Evolutionary conservation across 1,140 invertebrate species (phyloP), one percentile per base, ranked within the genome.

Genomic region (Drosophila orena): DNA sequence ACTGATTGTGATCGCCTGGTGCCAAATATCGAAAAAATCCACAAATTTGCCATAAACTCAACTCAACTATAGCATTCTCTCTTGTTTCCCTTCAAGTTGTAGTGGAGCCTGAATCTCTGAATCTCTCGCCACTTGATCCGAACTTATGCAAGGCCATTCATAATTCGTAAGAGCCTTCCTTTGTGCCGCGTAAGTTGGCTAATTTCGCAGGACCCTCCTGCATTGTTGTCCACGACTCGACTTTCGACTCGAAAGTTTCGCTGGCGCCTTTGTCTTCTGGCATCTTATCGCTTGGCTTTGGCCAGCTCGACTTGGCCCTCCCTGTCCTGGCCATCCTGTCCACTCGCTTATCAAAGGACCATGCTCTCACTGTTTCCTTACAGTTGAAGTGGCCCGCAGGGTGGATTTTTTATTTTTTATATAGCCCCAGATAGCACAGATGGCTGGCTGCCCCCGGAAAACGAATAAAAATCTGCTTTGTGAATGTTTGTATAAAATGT

Each of bases 401-500:
- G 79, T 42, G 60, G 59, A 60, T 79, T 43, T 56, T 61, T 55
- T 54, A 60, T 79, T 43, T 56, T 61, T 55, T 54, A 46, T 47
- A 54, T 49, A 35, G 47, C 35, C 56, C 47, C 49, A 20, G 38
- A 43, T 66, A 43, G 24, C 37, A 5, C 7, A 5, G 27, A 44
- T 24, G 4, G 4, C 22, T 44, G n/a, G n/a, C 56, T 4, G 8
- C 27, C 11, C 61, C 47, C 60, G 22, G 22, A 54, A 69, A 44
- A 27, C 43, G 49, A 79, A 81, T 74, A 66, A 65, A 57, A 71
- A 73, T 20, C 42, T 50, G 50, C 50, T 42, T 57, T 52, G 34
- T 55, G 38, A 34, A 34, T 68, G 30, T 76, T 88, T 83, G 62
- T 88, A 88, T 88, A 88, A 88, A 88, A 88, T 73, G 81, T 74